phyloP scores from a whole-genome alignment of 2,113 vertebrate species.

The Poeciliopsis turrubarensis region DNA sequence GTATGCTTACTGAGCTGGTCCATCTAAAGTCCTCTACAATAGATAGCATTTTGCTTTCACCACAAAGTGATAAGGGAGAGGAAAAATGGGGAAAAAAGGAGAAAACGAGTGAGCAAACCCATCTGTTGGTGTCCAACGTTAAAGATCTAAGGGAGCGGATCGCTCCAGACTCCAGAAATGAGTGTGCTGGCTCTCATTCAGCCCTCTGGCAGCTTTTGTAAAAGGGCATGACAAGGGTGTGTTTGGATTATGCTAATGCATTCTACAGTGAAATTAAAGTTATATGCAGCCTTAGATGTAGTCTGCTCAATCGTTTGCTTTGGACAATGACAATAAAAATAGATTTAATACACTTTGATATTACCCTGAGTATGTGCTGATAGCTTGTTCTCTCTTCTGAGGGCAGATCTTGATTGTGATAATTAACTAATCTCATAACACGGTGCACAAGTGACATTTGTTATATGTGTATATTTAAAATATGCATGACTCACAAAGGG shows the following conservation, averaged over 20 bases:
- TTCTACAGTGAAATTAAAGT: conserved; percentile 18
- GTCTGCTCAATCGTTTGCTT: conserved; percentile 1
- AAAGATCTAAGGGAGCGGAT: conserved; percentile 41
- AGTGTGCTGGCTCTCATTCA: conserved; percentile 6
- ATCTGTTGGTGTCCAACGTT: conserved; percentile 64
- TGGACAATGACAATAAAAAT: background rate
- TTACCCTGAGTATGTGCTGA: background rate
- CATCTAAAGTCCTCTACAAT: conserved; percentile 37
- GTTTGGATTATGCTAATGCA: conserved; percentile 27
- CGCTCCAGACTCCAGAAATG: conserved; percentile 37
- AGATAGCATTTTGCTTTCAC: conserved; percentile 42
- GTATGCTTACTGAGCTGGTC: conserved; percentile 49
- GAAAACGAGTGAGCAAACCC: conserved; percentile 29
- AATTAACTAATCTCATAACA: background rate
- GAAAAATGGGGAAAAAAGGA: conserved; percentile 9
- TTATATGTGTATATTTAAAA: no score
- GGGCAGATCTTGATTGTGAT: background rate
- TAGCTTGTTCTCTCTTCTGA: background rate
- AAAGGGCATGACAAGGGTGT: background rate
- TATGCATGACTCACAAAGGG: no score
- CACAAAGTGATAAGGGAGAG: conserved; percentile 6
- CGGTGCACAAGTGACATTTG: background rate
- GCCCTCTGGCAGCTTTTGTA: conserved; percentile 23
- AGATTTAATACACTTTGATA: background rate
- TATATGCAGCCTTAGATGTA: conserved; percentile 1